Percentiles rank a stretch among this genome's conserved stretches.
Evolutionary conservation across 2,797 vertebrate genomes (phyloP).

Genomic region (Alexandromys oeconomus): DNA sequence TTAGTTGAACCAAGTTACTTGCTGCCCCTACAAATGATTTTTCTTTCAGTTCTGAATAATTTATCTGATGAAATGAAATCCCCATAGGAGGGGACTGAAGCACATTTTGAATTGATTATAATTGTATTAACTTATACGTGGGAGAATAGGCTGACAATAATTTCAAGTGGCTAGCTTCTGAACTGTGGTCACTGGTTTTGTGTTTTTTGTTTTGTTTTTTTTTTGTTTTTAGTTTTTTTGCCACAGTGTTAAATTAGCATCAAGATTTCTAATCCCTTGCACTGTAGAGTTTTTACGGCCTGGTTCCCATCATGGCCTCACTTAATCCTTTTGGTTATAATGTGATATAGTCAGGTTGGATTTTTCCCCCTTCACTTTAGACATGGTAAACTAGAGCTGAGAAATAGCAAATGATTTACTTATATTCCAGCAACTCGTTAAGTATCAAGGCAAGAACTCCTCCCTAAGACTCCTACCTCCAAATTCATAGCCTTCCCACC

Average conservation of each 20-base stretch:
- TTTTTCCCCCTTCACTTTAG: background rate
- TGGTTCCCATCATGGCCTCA: background rate
- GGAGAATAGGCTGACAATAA: slow-evolving; percentile 33
- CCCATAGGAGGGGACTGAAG: slow-evolving; percentile 42
- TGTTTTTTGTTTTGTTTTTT: background rate
- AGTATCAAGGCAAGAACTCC: background rate
- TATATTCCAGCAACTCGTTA: background rate
- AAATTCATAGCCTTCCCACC: background rate
- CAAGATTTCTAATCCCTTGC: background rate
- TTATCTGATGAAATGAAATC: slow-evolving; percentile 52
- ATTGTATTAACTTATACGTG: slow-evolving; percentile 50
- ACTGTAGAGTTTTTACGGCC: background rate
- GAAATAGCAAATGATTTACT: background rate
- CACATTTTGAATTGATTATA: slow-evolving; percentile 62
- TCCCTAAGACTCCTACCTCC: background rate
- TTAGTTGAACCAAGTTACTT: slow-evolving; percentile 39
- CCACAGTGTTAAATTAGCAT: slow-evolving; percentile 33
- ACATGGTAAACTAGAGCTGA: background rate
- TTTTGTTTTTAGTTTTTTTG: background rate
- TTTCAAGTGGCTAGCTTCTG: slow-evolving; percentile 36
- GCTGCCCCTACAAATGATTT: slow-evolving; percentile 14
- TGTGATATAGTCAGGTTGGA: background rate
- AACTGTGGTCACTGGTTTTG: background rate
- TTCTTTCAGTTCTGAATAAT: slow-evolving; percentile 63
- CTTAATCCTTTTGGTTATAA: slow-evolving; percentile 39